Evolutionary conservation across 30 jellyfish, hydroid and myxozoan species (phyloP).

Genomic region (Aurelia aurita complex sp. Pacific): DNA sequence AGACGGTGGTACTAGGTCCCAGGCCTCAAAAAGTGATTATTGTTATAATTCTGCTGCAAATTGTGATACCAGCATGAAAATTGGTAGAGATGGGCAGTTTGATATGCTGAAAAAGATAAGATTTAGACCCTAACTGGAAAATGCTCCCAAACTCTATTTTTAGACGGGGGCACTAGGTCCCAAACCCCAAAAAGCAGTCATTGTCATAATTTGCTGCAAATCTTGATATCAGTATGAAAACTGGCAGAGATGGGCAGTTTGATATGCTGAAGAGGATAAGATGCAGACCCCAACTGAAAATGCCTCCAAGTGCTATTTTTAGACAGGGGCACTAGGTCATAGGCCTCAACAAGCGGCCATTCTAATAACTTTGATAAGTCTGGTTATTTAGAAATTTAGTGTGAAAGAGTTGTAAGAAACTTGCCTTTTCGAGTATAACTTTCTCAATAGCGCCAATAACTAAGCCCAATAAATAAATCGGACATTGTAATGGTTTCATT

Average conservation of each 20-base stretch:
- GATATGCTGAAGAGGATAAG: not conserved
- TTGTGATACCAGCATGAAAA: no score
- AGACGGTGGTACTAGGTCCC: no score
- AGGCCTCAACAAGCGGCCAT: no score
- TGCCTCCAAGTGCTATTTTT: no score
- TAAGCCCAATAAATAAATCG: constrained; percentile 4
- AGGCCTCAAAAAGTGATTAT: no score
- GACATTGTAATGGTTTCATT: constrained; percentile 18
- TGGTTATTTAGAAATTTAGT: not conserved
- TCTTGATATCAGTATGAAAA: not conserved
- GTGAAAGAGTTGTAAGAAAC: constrained; percentile 6
- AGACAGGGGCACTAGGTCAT: no score
- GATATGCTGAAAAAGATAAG: no score
- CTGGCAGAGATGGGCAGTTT: not conserved
- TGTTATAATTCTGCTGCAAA: no score
- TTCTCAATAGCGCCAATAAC: constrained; percentile 10
- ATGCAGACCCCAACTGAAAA: not conserved
- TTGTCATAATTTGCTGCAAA: not conserved
- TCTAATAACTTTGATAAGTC: not conserved
- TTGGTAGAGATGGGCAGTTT: no score
- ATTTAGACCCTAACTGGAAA: no score
- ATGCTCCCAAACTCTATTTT: no score
- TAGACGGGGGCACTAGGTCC: not conserved
- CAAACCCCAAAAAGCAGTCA: not conserved
- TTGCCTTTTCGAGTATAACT: constrained; percentile 9